Conservation (phyloP, 2,888 invertebrate species). For the Drosophila meridionalis region DNA sequence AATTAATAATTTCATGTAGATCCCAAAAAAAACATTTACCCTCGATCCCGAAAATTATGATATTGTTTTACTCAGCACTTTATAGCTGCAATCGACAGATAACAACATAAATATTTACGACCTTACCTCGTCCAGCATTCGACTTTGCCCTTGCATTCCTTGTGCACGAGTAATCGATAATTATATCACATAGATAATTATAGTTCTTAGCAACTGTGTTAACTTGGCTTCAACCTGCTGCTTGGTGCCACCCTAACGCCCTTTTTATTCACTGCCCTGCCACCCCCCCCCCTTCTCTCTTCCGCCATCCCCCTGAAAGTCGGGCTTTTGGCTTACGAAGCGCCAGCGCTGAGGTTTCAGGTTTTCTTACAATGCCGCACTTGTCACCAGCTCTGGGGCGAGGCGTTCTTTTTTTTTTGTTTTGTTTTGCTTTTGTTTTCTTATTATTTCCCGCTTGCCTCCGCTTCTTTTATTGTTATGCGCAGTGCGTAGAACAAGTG, state of each 20-base stretch:
- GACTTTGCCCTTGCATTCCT: background rate
- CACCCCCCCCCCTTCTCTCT: background rate
- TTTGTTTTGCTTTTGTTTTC: slow-evolving; percentile 31
- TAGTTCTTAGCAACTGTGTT: background rate
- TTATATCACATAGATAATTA: background rate
- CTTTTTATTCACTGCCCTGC: background rate
- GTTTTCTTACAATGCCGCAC: slow-evolving; percentile 74
- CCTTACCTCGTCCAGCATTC: no score
- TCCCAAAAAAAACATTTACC: no score
- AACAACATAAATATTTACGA: background rate
- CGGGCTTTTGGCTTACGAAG: slow-evolving; percentile 2
- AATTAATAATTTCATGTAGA: no score
- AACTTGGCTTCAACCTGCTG: background rate
- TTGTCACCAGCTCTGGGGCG: slow-evolving; percentile 64
- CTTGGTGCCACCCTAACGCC: background rate
- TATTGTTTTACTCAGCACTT: background rate
- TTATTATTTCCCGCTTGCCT: slow-evolving; percentile 27
- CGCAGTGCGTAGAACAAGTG: slow-evolving; percentile 80
- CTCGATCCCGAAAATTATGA: no score
- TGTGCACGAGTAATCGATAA: background rate
- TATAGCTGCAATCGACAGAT: background rate
- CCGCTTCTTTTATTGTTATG: slow-evolving; percentile 65
- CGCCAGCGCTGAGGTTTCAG: slow-evolving; percentile 37
- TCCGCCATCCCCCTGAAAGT: background rate
- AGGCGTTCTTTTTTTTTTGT: slow-evolving; percentile 36